These are phyloP conservation scores for Parambassis ranga DNA, from an alignment of 2,797 vertebrate species.

Conservation along the genomic window DNA sequence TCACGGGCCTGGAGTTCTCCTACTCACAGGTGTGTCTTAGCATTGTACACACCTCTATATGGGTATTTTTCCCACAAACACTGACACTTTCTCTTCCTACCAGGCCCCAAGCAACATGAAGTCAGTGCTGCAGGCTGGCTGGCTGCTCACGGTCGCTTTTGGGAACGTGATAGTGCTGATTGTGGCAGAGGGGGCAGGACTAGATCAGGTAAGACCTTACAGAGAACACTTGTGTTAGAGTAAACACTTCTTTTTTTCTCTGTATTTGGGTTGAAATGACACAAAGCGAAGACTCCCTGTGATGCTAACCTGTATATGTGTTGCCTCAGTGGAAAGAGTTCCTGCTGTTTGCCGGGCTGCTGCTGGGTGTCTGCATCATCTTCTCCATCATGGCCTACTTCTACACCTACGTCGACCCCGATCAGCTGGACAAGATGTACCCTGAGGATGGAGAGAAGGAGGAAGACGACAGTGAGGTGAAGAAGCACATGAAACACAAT, in stretches of 20 bases:
- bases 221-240: too few species aligned
- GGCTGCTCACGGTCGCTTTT: slow-evolving; percentile 94
- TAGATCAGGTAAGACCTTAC: slow-evolving; percentile 87
- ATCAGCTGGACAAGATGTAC: slow-evolving; percentile 65
- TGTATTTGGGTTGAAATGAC: background rate
- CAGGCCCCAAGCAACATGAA: slow-evolving; percentile 97
- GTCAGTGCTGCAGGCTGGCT: slow-evolving; percentile 94
- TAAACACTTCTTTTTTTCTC: too few species aligned
- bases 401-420: slow-evolving; percentile 86
- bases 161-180: slow-evolving; percentile 94
- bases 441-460: slow-evolving; percentile 26
- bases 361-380: slow-evolving; percentile 88
- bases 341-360: slow-evolving; percentile 87
- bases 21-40: slow-evolving; percentile 92
- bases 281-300: background rate
- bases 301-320: slow-evolving; percentile 1
- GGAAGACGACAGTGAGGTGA: slow-evolving; percentile 20
- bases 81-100: background rate
- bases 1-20: slow-evolving; percentile 96
- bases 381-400: slow-evolving; percentile 95
- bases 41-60: too few species aligned
- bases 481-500: slow-evolving; percentile 15
- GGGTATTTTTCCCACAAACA: background rate
- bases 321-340: slow-evolving; percentile 93
- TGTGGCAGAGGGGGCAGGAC: slow-evolving; percentile 90